Conservation (phyloP, 1,140 invertebrate species). For the Eubasilissa regina region DNA sequence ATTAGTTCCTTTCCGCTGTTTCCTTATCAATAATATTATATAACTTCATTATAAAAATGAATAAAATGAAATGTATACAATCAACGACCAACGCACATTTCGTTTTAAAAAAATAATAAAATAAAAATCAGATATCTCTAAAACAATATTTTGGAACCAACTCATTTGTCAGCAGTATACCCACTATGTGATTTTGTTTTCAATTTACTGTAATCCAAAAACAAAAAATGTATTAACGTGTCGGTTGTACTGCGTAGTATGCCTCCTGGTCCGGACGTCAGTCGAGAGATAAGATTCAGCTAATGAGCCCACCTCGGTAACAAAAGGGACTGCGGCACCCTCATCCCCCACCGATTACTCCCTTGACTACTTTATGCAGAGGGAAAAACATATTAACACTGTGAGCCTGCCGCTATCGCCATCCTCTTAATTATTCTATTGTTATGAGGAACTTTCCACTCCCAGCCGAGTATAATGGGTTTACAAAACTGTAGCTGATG, state of each 20-base stretch:
- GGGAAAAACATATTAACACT: constrained; percentile 40
- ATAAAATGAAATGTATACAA: too few relatives aligned
- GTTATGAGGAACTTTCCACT: constrained; percentile 32
- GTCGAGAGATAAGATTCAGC: constrained; percentile 36
- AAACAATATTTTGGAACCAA: too few relatives aligned
- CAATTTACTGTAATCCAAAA: too few relatives aligned
- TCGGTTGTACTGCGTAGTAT: background rate
- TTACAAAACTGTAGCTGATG: constrained; percentile 31
- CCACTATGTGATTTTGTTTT: too few relatives aligned
- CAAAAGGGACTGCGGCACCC: constrained; percentile 19
- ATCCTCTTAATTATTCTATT: constrained; percentile 45
- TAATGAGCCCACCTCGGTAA: constrained; percentile 40
- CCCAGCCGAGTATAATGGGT: constrained; percentile 32
- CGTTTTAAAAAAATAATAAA: too few relatives aligned
- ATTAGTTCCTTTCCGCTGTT: too few relatives aligned
- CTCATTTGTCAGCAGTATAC: too few relatives aligned
- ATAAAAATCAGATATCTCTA: too few relatives aligned
- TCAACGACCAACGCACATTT: too few relatives aligned
- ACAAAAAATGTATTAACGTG: too few relatives aligned
- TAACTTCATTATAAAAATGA: too few relatives aligned
- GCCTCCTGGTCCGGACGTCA: constrained; percentile 35
- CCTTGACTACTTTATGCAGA: constrained; percentile 29
- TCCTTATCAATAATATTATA: too few relatives aligned
- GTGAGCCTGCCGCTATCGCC: constrained; percentile 32
- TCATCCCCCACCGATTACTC: constrained; percentile 12